These are phyloP conservation scores for Etia nguti DNA, from an alignment of 2,113 vertebrate species.

Conservation along the genomic window DNA sequence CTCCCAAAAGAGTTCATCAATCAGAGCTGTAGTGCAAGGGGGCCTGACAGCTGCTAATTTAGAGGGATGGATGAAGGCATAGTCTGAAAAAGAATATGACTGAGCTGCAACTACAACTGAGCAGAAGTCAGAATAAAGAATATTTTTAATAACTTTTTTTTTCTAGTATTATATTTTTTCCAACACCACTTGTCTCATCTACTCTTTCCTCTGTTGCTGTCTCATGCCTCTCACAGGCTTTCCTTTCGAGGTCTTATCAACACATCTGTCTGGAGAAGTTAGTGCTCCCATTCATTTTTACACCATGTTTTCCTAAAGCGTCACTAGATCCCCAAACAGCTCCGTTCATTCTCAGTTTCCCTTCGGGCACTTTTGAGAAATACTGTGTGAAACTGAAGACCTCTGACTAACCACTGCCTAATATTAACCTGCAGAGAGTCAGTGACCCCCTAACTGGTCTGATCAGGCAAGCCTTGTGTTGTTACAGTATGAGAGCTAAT, in stretches of 20 bases:
- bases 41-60: constrained; percentile 58
- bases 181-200: background rate
- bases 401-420: background rate
- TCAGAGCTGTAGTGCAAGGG: constrained; percentile 33
- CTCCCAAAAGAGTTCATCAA: constrained; percentile 74
- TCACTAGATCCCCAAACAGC: constrained; percentile 59
- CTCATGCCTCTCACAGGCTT: background rate
- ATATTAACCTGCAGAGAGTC: constrained; percentile 18
- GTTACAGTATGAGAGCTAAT: constrained; percentile 23
- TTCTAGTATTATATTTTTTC: background rate
- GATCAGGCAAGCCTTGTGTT: background rate
- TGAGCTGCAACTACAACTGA: background rate
- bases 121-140: background rate
- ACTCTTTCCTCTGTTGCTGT: background rate
- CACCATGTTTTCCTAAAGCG: constrained; percentile 62
- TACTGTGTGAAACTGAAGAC: constrained; percentile 61
- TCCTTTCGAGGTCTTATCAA: constrained; percentile 58
- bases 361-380: constrained; percentile 8
- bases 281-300: constrained; percentile 66
- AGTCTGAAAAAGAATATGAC: constrained; percentile 10
- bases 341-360: constrained; percentile 12
- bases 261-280: constrained; percentile 67
- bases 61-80: background rate
- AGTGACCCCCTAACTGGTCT: background rate
- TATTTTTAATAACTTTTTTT: background rate